Evolutionary conservation across 2,113 vertebrate genomes (phyloP).

Genomic region (Buteo buteo): DNA sequence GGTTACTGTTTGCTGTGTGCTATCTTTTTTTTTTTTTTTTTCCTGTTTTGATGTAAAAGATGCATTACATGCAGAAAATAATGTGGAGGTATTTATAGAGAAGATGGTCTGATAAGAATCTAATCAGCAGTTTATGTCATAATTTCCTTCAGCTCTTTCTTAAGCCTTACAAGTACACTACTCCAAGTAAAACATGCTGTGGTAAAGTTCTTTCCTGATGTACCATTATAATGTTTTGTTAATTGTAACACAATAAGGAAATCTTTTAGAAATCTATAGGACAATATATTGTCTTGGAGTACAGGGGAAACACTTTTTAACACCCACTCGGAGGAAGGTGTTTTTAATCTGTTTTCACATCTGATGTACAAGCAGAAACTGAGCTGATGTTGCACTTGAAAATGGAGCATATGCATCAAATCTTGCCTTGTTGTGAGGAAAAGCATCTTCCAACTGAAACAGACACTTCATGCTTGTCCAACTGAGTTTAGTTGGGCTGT

Average conservation of each 20-base stretch:
- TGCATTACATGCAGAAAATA: not conserved
- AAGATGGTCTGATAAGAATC: not conserved
- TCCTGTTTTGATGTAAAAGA: not conserved
- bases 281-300: not conserved
- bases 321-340: not conserved
- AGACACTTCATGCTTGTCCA: not conserved
- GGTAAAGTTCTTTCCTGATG: not conserved
- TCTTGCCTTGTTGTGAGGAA: not conserved
- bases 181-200: slow-evolving; percentile 11
- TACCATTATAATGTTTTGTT: not conserved
- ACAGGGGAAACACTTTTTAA: not conserved
- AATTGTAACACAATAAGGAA: not conserved
- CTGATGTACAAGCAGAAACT: not conserved
- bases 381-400: not conserved
- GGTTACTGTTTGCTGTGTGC: not conserved
- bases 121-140: not conserved
- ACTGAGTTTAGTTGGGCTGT: not conserved
- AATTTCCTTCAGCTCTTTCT: not conserved
- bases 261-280: not conserved
- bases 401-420: not conserved
- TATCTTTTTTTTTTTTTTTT: not conserved
- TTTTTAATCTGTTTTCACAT: not conserved
- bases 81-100: not conserved
- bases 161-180: not conserved
- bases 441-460: not conserved